phyloP scores from a whole-genome alignment of 2,797 vertebrate species.

The Channallabes apus region DNA sequence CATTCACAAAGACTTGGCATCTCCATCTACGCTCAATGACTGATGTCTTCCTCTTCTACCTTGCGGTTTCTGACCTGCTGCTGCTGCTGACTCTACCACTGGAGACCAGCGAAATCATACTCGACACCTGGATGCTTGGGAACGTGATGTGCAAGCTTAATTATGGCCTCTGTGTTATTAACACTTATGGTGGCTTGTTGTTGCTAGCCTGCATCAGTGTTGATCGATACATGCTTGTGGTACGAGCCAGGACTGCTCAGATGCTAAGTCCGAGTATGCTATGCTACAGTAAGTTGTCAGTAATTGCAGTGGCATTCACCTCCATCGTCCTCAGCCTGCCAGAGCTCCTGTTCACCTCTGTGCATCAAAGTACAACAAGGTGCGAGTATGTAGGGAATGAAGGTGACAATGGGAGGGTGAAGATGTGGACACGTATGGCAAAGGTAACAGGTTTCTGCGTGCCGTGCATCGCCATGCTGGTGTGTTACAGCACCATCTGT shows the following conservation, averaged over 20 bases:
- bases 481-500: slow-evolving; percentile 79
- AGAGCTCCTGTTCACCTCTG: slow-evolving; percentile 74
- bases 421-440: slow-evolving; percentile 67
- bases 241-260: slow-evolving; percentile 64
- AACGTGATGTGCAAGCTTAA: slow-evolving; percentile 69
- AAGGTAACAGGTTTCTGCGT: slow-evolving; percentile 80
- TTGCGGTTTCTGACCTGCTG: slow-evolving; percentile 86
- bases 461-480: slow-evolving; percentile 80
- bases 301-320: slow-evolving; percentile 70
- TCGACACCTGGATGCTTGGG: slow-evolving; percentile 71
- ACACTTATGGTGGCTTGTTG: slow-evolving; percentile 86
- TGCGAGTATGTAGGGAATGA: slow-evolving; percentile 52
- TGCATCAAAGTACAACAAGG: slow-evolving; percentile 1
- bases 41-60: slow-evolving; percentile 83
- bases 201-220: slow-evolving; percentile 89
- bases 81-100: slow-evolving; percentile 84
- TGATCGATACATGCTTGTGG: slow-evolving; percentile 88
- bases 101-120: slow-evolving; percentile 60
- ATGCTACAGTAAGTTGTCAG: slow-evolving; percentile 63
- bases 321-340: slow-evolving; percentile 82
- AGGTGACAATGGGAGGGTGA: slow-evolving; percentile 56
- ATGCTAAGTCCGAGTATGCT: slow-evolving; percentile 64
- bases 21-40: slow-evolving; percentile 74
- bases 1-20: slow-evolving; percentile 72
- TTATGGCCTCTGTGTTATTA: slow-evolving; percentile 79